Evolutionary conservation across 2,113 vertebrate genomes (phyloP).

Genomic region (Numida meleagris): DNA sequence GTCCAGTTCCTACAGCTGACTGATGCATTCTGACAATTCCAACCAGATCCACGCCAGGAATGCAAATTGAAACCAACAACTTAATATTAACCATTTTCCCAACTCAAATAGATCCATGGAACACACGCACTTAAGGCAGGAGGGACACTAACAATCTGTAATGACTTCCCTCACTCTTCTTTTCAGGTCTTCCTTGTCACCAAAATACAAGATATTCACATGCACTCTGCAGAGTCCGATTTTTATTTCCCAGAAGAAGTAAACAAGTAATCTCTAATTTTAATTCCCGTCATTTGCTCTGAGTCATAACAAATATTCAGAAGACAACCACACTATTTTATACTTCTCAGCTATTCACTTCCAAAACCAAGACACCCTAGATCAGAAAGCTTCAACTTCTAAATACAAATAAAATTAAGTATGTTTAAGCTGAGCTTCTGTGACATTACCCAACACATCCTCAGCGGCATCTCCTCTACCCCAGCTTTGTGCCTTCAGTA

Average conservation of each 20-base stretch:
- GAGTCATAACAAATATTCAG: not conserved
- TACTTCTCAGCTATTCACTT: not conserved
- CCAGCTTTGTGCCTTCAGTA: not conserved
- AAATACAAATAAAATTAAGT: not conserved
- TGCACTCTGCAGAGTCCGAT: not conserved
- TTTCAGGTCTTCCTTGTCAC: not conserved
- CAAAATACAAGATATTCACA: not conserved
- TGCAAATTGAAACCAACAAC: not conserved
- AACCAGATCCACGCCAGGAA: not conserved
- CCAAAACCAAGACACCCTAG: not conserved
- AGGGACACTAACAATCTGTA: not conserved
- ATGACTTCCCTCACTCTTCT: not conserved
- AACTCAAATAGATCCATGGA: not conserved
- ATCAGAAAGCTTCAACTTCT: not conserved
- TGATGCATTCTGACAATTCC: not conserved
- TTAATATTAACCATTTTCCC: not conserved
- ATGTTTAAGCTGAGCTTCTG: not conserved
- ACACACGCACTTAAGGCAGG: not conserved
- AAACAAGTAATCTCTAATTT: not conserved
- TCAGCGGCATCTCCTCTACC: not conserved
- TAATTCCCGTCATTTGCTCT: not conserved
- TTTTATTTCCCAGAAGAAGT: not conserved
- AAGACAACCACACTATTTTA: not conserved
- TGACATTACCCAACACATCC: not conserved
- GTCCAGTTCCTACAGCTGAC: not conserved